A percentile compares a stretch with the other conserved stretches of the same genome.
phyloP scores from a whole-genome alignment of 2,797 vertebrate genomes.

The Phaenicophaeus curvirostris region DNA sequence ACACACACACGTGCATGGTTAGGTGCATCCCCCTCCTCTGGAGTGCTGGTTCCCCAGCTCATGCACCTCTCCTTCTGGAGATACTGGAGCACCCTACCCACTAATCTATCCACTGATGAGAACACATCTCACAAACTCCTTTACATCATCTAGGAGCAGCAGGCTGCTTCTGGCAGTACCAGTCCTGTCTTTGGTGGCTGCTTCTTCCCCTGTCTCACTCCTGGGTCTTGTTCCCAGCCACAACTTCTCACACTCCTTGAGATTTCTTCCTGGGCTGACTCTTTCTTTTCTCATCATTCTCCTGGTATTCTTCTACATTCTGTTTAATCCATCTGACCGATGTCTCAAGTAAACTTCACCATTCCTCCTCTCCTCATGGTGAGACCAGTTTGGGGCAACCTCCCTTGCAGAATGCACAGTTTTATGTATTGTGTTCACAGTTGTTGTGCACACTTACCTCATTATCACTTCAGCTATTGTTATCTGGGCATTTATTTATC shows the following conservation, averaged over 20 bases:
- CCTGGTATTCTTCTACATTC: background rate
- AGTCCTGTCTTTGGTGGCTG: background rate
- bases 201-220: background rate
- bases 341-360: background rate
- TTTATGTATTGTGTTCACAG: background rate
- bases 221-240: accelerated
- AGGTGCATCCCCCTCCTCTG: background rate
- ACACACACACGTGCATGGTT: background rate
- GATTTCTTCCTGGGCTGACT: background rate
- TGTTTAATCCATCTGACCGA: background rate
- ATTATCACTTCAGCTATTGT: background rate
- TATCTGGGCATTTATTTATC: background rate
- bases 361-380: background rate
- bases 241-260: background rate
- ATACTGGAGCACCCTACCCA: accelerated
- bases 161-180: background rate
- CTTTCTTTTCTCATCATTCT: background rate
- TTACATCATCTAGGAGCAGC: accelerated
- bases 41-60: background rate
- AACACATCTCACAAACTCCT: background rate
- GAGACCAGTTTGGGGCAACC: background rate
- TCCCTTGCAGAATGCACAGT: no score
- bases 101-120: accelerated
- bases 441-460: background rate
- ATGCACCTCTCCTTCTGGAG: background rate